These are phyloP conservation scores for Tyria jacobaeae DNA, from an alignment of 2,888 invertebrate species.

Conservation along the genomic window DNA sequence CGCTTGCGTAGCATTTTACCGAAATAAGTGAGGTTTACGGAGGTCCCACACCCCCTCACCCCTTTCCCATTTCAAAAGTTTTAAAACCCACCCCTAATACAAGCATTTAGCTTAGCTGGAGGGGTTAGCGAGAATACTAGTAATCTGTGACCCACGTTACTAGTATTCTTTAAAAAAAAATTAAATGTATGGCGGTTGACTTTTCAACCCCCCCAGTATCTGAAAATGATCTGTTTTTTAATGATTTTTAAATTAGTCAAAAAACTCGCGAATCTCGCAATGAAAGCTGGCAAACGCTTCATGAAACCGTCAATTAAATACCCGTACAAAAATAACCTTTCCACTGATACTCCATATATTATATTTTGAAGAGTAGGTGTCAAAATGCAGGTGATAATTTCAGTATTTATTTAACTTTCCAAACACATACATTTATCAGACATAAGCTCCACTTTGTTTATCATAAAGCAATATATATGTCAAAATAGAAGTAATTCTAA, in stretches of 20 bases:
- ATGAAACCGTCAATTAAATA: constrained; percentile 7
- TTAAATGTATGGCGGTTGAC: too few species aligned
- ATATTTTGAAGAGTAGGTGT: neutral
- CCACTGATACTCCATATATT: neutral
- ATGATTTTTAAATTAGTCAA: neutral
- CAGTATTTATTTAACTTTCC: neutral
- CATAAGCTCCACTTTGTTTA: neutral
- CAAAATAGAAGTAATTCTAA: too few species aligned
- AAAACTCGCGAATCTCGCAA: neutral
- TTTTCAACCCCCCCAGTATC: too few species aligned
- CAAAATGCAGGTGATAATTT: neutral
- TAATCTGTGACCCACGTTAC: too few species aligned
- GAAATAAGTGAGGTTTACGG: too few species aligned
- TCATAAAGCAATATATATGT: neutral
- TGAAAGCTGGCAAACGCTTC: neutral
- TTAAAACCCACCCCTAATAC: too few species aligned
- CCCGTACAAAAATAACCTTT: constrained; percentile 1
- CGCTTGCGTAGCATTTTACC: too few species aligned
- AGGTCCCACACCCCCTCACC: too few species aligned
- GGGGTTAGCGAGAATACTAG: too few species aligned
- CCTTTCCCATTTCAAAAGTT: too few species aligned
- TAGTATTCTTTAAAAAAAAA: too few species aligned
- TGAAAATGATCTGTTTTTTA: neutral
- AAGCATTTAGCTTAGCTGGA: too few species aligned
- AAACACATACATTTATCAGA: neutral